Evolutionary conservation across 2,797 vertebrate species (phyloP).

Genomic region (Sebastolobus alascanus): DNA sequence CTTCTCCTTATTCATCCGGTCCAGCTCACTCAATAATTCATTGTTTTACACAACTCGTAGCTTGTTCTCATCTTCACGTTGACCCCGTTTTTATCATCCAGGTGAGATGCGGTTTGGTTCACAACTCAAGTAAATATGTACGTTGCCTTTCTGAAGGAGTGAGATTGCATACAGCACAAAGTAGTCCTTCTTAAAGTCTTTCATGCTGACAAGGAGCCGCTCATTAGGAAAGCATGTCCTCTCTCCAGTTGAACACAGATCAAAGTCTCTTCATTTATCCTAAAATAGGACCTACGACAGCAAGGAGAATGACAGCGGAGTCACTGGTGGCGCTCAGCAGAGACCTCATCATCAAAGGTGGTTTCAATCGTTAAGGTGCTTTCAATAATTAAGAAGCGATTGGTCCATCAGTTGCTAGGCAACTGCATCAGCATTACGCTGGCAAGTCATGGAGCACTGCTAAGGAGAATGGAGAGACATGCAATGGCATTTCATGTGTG

Average conservation of each 20-base stretch:
- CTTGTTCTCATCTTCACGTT: background rate
- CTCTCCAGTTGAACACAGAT: constrained; percentile 31
- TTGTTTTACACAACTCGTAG: background rate
- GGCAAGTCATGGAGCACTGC: constrained; percentile 61
- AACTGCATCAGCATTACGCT: constrained; percentile 79
- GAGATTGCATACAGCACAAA: background rate
- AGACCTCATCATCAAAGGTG: constrained; percentile 63
- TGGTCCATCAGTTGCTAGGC: constrained; percentile 83
- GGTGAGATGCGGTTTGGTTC: background rate
- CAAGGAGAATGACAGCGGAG: background rate
- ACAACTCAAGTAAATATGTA: background rate
- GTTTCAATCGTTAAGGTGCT: constrained; percentile 68
- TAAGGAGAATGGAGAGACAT: constrained; percentile 46
- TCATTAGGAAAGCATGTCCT: constrained; percentile 23
- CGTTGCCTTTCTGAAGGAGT: background rate
- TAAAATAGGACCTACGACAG: constrained; percentile 27
- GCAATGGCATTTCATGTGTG: constrained; percentile 45
- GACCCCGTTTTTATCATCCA: background rate
- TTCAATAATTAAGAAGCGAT: constrained; percentile 67
- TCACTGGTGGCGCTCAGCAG: constrained; percentile 24
- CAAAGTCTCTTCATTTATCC: constrained; percentile 26
- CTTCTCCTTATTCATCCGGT: constrained; percentile 14
- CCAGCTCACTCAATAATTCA: constrained; percentile 24
- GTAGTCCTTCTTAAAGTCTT: background rate
- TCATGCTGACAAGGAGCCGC: background rate